phyloP scores from a whole-genome alignment of 1,140 invertebrate species.

The Drosophila obscura region DNA sequence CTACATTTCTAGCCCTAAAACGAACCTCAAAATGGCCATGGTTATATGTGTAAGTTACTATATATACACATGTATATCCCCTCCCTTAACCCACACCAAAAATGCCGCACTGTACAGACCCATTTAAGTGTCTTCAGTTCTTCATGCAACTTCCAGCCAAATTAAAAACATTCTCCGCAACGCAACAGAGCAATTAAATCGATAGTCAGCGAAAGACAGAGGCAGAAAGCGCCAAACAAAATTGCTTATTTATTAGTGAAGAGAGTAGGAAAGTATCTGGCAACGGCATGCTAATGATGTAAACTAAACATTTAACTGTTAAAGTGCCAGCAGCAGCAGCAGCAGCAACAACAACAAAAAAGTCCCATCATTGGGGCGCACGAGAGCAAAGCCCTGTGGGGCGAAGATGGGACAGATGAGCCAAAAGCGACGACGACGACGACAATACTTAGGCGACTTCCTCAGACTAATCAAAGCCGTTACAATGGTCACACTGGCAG shows the following conservation, averaged over 20 bases:
- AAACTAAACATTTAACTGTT: conserved; percentile 80
- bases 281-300: conserved; percentile 76
- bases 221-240: conserved; percentile 33
- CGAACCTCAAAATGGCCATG: no score
- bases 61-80: neutral
- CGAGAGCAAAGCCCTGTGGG: neutral
- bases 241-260: conserved; percentile 71
- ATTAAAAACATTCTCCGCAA: conserved; percentile 61
- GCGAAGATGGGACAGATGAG: conserved; percentile 44
- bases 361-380: conserved; percentile 35
- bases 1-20: no score
- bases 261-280: conserved; percentile 36
- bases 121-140: conserved; percentile 19
- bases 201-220: conserved; percentile 21
- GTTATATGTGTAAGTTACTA: no score
- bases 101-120: conserved; percentile 2
- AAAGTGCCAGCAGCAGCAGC: conserved; percentile 62
- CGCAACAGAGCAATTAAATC: conserved; percentile 56
- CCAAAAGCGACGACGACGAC: conserved; percentile 35
- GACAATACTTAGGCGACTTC: conserved; percentile 47
- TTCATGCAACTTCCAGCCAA: conserved; percentile 35
- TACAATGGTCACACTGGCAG: conserved; percentile 62
- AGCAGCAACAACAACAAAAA: conserved; percentile 35
- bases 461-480: conserved; percentile 74
- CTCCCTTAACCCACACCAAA: neutral